phyloP scores from a whole-genome alignment of 2,797 vertebrate genomes.

The Gallinago solitaria region DNA sequence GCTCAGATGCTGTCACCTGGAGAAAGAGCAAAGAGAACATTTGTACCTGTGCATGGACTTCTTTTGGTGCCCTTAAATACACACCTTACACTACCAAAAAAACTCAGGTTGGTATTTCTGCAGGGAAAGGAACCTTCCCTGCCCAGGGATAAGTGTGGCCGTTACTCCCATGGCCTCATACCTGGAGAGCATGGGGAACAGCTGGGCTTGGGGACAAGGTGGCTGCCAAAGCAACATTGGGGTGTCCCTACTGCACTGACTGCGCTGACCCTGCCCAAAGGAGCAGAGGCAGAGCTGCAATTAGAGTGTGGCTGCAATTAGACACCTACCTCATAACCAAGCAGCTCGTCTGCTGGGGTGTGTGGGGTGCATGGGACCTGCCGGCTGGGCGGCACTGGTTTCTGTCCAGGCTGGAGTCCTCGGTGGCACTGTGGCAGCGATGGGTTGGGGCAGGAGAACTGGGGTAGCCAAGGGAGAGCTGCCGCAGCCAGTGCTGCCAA shows the following conservation, averaged over 20 bases:
- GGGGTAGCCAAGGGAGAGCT: not conserved
- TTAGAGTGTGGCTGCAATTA: not conserved
- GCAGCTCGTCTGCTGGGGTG: not conserved
- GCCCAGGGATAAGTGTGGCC: not conserved
- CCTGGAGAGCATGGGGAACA: too few species aligned
- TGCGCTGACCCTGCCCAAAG: not conserved
- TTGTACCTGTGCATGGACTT: not conserved
- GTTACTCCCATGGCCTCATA: not conserved
- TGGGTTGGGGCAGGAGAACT: not conserved
- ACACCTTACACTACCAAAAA: not conserved
- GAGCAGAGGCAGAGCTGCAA: not conserved
- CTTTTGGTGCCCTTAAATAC: not conserved
- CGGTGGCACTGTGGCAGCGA: not conserved
- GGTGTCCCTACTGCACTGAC: not conserved
- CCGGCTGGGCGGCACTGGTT: rapidly evolving
- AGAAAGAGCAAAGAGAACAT: not conserved
- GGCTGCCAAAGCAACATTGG: not conserved
- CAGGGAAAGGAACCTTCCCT: not conserved
- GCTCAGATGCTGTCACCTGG: not conserved
- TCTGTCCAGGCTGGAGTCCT: not conserved
- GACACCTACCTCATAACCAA: not conserved
- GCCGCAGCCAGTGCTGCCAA: not conserved
- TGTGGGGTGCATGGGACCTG: not conserved
- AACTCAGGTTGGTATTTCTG: not conserved
- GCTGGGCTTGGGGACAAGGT: not conserved